Evolutionary conservation across 2,113 vertebrate genomes (phyloP).

Genomic region (Forbesichthys papilliferus): DNA sequence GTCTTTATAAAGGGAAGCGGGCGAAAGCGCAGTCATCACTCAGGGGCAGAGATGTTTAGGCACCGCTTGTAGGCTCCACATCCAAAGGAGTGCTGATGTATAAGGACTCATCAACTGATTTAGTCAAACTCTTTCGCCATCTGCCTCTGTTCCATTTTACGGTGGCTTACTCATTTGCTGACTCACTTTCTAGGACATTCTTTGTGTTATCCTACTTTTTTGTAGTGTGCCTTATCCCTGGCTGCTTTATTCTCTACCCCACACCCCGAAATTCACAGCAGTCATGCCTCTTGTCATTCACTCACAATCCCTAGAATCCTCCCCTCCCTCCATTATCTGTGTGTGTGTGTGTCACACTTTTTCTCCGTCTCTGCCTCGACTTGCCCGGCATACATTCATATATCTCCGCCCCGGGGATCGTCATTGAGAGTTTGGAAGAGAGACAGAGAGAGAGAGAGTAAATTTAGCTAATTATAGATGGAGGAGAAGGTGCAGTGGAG

Average conservation of each 20-base stretch:
- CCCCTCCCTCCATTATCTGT: conserved; percentile 68
- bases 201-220: conserved; percentile 10
- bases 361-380: conserved; percentile 67
- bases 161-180: neutral
- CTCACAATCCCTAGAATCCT: conserved; percentile 60
- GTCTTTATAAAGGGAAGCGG: conserved; percentile 50
- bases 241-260: neutral
- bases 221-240: neutral
- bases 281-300: conserved; percentile 69
- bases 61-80: conserved; percentile 37
- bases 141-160: neutral
- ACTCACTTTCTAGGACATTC: neutral
- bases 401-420: conserved; percentile 71
- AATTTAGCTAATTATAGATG: conserved; percentile 39
- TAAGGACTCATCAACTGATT: conserved; percentile 47
- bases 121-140: neutral
- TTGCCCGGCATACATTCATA: conserved; percentile 71
- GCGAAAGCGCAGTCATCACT: conserved; percentile 54
- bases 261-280: conserved; percentile 32
- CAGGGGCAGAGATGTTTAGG: conserved; percentile 52
- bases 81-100: conserved; percentile 37
- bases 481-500: conserved; percentile 32
- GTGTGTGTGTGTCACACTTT: conserved; percentile 29
- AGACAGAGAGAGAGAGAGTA: conserved; percentile 16
- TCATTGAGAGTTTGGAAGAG: conserved; percentile 48